phyloP scores from a whole-genome alignment of 2,797 vertebrate species.

The Tinamus major region DNA sequence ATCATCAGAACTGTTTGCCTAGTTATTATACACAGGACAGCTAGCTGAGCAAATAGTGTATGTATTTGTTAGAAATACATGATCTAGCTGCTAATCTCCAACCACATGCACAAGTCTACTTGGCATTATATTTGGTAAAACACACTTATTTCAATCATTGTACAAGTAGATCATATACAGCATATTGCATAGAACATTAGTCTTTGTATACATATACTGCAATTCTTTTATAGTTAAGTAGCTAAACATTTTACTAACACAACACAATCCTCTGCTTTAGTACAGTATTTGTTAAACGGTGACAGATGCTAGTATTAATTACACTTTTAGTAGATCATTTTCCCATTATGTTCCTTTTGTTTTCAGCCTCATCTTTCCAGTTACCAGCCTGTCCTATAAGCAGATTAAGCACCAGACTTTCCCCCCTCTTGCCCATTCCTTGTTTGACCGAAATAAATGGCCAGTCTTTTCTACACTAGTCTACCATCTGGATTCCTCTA shows the following conservation, averaged over 20 bases:
- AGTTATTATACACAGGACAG: background rate
- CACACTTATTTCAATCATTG: background rate
- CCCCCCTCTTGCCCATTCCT: background rate
- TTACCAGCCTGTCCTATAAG: conserved; percentile 8
- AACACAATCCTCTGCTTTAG: conserved; percentile 36
- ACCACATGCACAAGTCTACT: background rate
- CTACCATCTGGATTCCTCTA: conserved; percentile 28
- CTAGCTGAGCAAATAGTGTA: background rate
- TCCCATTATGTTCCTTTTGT: conserved; percentile 54
- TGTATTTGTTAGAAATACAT: background rate
- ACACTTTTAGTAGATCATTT: conserved; percentile 42
- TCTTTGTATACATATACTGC: background rate
- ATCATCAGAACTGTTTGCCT: background rate
- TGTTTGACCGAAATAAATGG: background rate
- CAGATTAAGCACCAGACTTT: conserved; percentile 37
- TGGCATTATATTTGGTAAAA: background rate
- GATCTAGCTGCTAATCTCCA: background rate
- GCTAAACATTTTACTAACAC: conserved; percentile 27
- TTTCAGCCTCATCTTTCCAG: conserved; percentile 30
- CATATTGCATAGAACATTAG: background rate
- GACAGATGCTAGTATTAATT: conserved; percentile 74
- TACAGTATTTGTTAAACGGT: conserved; percentile 43
- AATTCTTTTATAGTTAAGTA: background rate
- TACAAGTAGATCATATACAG: background rate
- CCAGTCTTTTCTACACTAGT: background rate